Evolutionary conservation across 64 coral and sea anemone genomes (phyloP).

Genomic region (Montipora capricornis): DNA sequence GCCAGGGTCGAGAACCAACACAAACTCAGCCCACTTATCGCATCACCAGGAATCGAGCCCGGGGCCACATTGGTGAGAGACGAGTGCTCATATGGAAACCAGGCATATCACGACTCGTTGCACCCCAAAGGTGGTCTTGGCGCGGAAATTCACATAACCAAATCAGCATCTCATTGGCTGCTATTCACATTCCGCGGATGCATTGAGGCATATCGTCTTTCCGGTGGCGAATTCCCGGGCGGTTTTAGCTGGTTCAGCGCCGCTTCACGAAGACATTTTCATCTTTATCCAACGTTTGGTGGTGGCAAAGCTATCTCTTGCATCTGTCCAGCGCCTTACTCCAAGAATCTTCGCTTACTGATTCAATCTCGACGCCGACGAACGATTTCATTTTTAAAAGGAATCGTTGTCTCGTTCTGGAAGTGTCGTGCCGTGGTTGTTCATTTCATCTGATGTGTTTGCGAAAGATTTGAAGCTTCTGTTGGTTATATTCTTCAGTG

Average conservation of each 20-base stretch:
- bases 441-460: too few relatives aligned
- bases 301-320: not conserved
- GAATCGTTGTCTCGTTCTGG: not conserved
- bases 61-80: too few relatives aligned
- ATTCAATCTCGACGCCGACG: not conserved
- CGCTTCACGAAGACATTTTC: constrained; percentile 10
- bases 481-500: not conserved
- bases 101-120: too few relatives aligned
- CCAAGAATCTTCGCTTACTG: not conserved
- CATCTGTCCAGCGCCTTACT: not conserved
- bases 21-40: too few relatives aligned
- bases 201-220: constrained; percentile 73
- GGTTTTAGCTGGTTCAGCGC: not conserved
- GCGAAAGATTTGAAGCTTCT: not conserved
- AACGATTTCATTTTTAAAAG: not conserved
- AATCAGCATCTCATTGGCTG: constrained; percentile 33
- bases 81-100: too few relatives aligned
- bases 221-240: constrained; percentile 14
- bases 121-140: not conserved
- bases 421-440: not conserved
- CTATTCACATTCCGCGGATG: constrained; percentile 38
- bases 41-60: too few relatives aligned
- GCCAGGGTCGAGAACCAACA: too few relatives aligned
- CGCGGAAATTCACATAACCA: constrained; percentile 26
- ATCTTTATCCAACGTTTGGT: not conserved